These are phyloP conservation scores for Aricia agestis DNA, from an alignment of 1,140 invertebrate genomes.

Conservation along the genomic window DNA sequence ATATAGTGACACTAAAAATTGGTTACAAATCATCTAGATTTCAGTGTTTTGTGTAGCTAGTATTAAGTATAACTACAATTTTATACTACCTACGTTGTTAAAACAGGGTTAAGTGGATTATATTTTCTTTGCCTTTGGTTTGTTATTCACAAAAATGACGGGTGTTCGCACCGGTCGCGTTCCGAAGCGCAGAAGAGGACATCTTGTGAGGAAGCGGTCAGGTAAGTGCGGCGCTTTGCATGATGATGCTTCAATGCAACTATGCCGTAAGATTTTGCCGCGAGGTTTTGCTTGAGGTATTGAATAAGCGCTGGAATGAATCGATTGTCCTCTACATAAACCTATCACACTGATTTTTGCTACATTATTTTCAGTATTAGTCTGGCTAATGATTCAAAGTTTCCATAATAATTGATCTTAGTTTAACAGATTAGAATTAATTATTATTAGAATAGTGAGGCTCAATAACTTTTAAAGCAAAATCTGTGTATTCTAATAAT, in stretches of 20 bases:
- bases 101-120: background rate
- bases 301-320: constrained; percentile 48
- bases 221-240: constrained; percentile 54
- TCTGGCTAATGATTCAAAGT: background rate
- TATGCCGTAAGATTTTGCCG: constrained; percentile 25
- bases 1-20: background rate
- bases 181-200: constrained; percentile 54
- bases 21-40: background rate
- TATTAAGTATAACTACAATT: background rate
- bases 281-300: constrained; percentile 51
- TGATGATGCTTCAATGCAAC: constrained; percentile 46
- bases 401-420: background rate
- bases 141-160: constrained; percentile 46
- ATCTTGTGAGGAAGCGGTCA: constrained; percentile 56
- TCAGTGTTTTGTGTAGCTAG: background rate
- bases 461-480: background rate
- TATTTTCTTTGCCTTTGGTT: background rate
- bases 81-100: background rate
- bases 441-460: background rate
- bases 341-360: background rate
- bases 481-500: background rate
- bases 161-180: constrained; percentile 58
- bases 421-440: no score
- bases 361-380: background rate
- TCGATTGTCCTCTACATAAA: constrained; percentile 19